These are phyloP conservation scores for Gymnothorax javanicus DNA, from an alignment of 2,797 vertebrate species.

Conservation along the genomic window DNA sequence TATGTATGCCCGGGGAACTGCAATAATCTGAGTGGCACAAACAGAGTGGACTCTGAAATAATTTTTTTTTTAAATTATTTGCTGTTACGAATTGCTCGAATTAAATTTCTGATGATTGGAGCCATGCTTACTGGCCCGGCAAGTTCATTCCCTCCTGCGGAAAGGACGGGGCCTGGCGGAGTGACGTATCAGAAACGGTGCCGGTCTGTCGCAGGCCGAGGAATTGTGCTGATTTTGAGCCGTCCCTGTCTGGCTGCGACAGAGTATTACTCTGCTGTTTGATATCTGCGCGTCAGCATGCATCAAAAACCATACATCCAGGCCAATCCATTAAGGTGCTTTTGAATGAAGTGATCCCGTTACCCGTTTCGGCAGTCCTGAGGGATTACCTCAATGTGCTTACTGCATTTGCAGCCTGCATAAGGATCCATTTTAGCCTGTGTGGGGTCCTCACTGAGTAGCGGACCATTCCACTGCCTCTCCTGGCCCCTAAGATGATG, in stretches of 20 bases:
- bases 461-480: slow-evolving; percentile 53
- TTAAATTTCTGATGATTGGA: slow-evolving; percentile 32
- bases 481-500: not conserved
- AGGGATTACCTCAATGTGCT: slow-evolving; percentile 83
- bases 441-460: slow-evolving; percentile 31
- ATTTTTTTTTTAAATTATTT: slow-evolving; percentile 26
- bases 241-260: not conserved
- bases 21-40: not conserved
- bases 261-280: not conserved
- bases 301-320: slow-evolving; percentile 65
- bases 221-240: not conserved
- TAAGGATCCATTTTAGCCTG: slow-evolving; percentile 65
- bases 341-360: slow-evolving; percentile 85
- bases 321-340: slow-evolving; percentile 83
- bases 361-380: slow-evolving; percentile 78
- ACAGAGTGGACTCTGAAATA: not conserved
- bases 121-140: slow-evolving; percentile 22
- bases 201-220: slow-evolving; percentile 48
- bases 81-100: slow-evolving; percentile 42
- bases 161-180: slow-evolving; percentile 57
- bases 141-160: not conserved
- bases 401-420: slow-evolving; percentile 72
- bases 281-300: slow-evolving; percentile 59
- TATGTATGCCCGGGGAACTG: slow-evolving; percentile 15
- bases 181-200: slow-evolving; percentile 55